Evolutionary conservation across 2,888 invertebrate genomes (phyloP).

Genomic region (Amaurobius ferox): DNA sequence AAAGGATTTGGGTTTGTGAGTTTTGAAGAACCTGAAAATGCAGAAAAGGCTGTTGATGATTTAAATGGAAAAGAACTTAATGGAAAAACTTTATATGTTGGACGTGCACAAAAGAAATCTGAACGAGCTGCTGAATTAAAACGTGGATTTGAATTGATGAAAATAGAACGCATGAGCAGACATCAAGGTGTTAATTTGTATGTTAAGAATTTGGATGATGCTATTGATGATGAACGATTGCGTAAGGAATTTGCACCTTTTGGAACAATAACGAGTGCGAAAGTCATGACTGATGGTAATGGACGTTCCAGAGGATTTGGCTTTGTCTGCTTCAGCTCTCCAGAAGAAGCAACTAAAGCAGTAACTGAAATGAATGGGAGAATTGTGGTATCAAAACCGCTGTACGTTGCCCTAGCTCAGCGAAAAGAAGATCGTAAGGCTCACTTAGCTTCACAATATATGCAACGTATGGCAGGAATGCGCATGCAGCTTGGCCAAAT

Average conservation of each 20-base stretch:
- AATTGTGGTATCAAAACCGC: conserved; percentile 96
- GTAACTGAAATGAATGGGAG: conserved; percentile 99
- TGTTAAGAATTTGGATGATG: conserved; percentile 99
- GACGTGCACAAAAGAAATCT: conserved; percentile 99
- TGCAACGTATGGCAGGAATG: conserved; percentile 90
- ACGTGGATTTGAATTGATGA: conserved; percentile 95
- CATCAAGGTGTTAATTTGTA: conserved; percentile 94
- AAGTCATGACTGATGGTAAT: conserved; percentile 94
- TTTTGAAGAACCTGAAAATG: conserved; percentile 96
- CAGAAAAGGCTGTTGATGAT: conserved; percentile 93
- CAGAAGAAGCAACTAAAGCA: conserved; percentile 98
- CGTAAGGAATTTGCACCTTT: conserved; percentile 96
- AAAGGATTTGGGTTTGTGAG: conserved; percentile 99
- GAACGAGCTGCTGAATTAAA: conserved; percentile 98
- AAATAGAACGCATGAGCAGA: conserved; percentile 92
- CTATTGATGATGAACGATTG: conserved; percentile 96
- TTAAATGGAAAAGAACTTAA: conserved; percentile 94
- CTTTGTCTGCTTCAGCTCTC: conserved; percentile 98
- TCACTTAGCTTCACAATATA: conserved; percentile 97
- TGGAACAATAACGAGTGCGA: conserved; percentile 98
- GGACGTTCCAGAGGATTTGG: conserved; percentile 92
- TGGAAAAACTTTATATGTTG: conserved; percentile 92
- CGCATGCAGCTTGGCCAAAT: conserved; percentile 88
- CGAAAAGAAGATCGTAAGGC: conserved; percentile 99
- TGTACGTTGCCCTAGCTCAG: conserved; percentile 99